phyloP scores from a whole-genome alignment of 1,140 invertebrate species.

The Drosophila biarmipes region DNA sequence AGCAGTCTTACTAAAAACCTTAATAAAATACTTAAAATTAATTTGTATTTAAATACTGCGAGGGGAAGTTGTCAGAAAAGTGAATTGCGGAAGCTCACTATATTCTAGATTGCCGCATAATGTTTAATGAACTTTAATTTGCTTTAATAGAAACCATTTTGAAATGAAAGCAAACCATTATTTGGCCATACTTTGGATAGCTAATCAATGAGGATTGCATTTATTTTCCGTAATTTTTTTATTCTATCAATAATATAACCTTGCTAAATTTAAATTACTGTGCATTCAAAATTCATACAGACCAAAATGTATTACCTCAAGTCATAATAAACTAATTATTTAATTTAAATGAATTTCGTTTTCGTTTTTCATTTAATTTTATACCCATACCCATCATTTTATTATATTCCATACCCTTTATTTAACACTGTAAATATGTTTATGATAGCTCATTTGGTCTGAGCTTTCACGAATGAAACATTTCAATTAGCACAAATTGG shows the following conservation, averaged over 20 bases:
- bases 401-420: constrained; percentile 1
- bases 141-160: too few relatives aligned
- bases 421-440: constrained; percentile 3
- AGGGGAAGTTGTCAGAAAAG: too few relatives aligned
- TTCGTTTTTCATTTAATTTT: not conserved
- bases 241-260: not conserved
- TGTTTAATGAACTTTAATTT: too few relatives aligned
- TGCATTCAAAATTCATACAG: too few relatives aligned
- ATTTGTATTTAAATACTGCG: too few relatives aligned
- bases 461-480: constrained; percentile 3
- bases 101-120: too few relatives aligned
- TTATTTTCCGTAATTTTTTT: not conserved
- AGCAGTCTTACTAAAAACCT: too few relatives aligned
- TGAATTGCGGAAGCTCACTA: not conserved
- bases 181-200: too few relatives aligned
- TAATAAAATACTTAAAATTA: too few relatives aligned
- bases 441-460: not conserved
- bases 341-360: not conserved
- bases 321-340: not conserved
- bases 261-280: not conserved
- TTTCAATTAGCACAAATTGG: constrained; percentile 25
- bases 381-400: too few relatives aligned
- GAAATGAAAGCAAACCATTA: too few relatives aligned
- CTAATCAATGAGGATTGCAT: not conserved
- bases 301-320: not conserved